Evolutionary conservation across 2,113 vertebrate genomes (phyloP), one percentile per base, ranked within the genome.

Genomic region (Sander vitreus): DNA sequence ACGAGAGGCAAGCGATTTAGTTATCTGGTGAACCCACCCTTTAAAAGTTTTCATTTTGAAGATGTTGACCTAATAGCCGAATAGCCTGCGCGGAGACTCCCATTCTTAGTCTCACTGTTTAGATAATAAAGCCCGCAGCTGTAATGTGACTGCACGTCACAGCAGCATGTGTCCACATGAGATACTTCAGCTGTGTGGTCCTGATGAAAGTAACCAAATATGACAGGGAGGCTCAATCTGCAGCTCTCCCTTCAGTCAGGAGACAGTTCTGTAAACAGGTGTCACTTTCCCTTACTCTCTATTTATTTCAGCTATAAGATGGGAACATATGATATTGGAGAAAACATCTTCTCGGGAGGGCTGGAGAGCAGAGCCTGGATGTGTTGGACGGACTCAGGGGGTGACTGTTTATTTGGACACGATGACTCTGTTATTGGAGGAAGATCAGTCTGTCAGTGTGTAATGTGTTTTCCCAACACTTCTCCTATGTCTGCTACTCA

Each of bases 331-430:
- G 57, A 66, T 69, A 55, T 59, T 62, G 45, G 54, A 54, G 73
- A 77, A 76, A 78, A 76, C 18, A 19, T 73, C 55, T 60, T 57
- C 45, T 63, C 59, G 60, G 21, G 64, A 81, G 30, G 55, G 65
- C 36, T 12, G 50, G 47, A 10, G 59, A 47, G 71, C 48, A 39
- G 62, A 30, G 69, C 2, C 39, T 39, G 45, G 78, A 69, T 25
- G 47, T 77, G 59, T 12, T 51, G 68, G 62, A 70, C 1, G 3
- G 59, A 48, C 62, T 77, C 73, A 67, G 43, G 63, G 54, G 88
- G 67, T 45, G 85, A 50, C 68, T 90, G 88, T 89, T 90, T 91
- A 83, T 89, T 88, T 90, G 78, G 85, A 85, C 47, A 54, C 0
- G 6, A n/a, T 64, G 78, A 85, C 85, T 76, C 30, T 89, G 86